Percentiles rank a stretch among this genome's conserved stretches.
These are phyloP conservation scores for Macroramphosus scolopax DNA, from an alignment of 2,797 vertebrate species.

Conservation along the genomic window DNA sequence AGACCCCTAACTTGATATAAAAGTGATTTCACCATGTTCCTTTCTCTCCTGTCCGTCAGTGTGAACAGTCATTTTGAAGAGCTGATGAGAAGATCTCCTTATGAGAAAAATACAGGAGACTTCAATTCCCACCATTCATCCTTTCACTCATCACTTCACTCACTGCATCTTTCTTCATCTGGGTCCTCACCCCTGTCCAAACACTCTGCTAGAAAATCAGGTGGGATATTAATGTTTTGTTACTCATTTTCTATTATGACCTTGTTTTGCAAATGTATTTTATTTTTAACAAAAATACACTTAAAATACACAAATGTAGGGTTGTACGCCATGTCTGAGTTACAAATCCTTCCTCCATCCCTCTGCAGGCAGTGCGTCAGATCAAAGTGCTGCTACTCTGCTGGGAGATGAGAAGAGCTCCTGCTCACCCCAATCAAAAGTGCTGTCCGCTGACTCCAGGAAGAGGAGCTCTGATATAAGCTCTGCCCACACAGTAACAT, in stretches of 20 bases:
- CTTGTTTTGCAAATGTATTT: no score
- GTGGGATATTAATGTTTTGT: conserved; percentile 37
- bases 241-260: no score
- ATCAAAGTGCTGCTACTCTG: conserved; percentile 75
- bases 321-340: neutral
- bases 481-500: conserved; percentile 70
- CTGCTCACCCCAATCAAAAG: conserved; percentile 74
- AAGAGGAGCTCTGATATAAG: conserved; percentile 70
- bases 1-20: neutral
- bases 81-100: conserved; percentile 73
- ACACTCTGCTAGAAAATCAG: conserved; percentile 80
- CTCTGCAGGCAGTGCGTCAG: conserved; percentile 73
- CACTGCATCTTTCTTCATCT: conserved; percentile 75
- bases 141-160: conserved; percentile 62
- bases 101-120: conserved; percentile 65
- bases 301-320: neutral
- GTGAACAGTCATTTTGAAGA: conserved; percentile 81
- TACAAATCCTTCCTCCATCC: conserved; percentile 1
- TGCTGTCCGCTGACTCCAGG: conserved; percentile 73
- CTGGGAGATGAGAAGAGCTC: conserved; percentile 78
- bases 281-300: no score
- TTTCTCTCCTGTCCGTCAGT: conserved; percentile 24
- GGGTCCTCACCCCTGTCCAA: conserved; percentile 83
- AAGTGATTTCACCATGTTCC: neutral
- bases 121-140: conserved; percentile 77